Evolutionary conservation across 2,113 vertebrate genomes (phyloP), one percentile per base, ranked within the genome.

Genomic region (Laticauda colubrina): DNA sequence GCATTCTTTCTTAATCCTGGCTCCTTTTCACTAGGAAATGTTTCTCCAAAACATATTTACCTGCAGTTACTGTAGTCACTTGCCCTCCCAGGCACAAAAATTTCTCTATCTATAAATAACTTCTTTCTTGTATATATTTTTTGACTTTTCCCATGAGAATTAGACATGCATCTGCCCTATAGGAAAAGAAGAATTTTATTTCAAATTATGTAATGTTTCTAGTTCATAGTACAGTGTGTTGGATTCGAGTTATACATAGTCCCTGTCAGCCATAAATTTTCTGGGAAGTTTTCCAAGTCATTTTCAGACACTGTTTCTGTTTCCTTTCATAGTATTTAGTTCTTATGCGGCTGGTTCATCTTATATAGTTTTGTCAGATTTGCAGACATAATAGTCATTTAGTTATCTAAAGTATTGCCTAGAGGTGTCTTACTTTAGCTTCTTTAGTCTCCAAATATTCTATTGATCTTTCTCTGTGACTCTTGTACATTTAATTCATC

Each of bases 1-100:
- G 64, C 0, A 1, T 29, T 86, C 53, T 86, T 92, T 0, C n/a
- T 91, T 93, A 92, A 54, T 21, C 48, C 54, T 91, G 81, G 11
- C 26, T 51, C 20, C 89, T 89, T 81, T 86, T 92, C 94, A 43
- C 8, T 2, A 89, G 93, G 24, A 92, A 92, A 86, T 55, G 3
- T 75, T 24, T 89, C 5, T 54, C n/a, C 14, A 18, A 21, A 81
- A 81, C 34, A 81, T 43, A 8, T 81, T 81, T 43, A 81, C 75
- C 34, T 81, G 75, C 34, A 20, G 34, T 81, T 20, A 81, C 45
- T 45, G 45, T 45, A 45, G 45, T 45, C 1, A 18, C 26, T 87
- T 57, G 75, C 75, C 21, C 75, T 43, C 34, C 34, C 34, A 43
- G 75, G 75, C 18, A 43, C 34, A 21, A 39, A 81, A 39, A 0